phyloP scores from a whole-genome alignment of 2,113 vertebrate species.

The Pluvialis apricaria region DNA sequence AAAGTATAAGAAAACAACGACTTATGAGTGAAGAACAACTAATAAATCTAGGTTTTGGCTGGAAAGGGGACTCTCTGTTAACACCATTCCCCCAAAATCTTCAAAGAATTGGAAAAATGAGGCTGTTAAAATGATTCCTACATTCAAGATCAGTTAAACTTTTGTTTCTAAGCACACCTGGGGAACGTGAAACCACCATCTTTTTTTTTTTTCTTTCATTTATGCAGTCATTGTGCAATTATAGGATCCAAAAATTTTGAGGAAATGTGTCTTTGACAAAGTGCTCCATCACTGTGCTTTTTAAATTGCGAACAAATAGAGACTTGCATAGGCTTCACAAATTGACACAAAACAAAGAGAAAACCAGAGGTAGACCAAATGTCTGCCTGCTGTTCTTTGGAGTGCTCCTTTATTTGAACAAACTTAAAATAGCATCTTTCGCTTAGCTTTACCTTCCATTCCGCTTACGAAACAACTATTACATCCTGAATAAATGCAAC shows the following conservation, averaged over 20 bases:
- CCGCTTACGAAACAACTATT: neutral
- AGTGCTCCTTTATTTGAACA: neutral
- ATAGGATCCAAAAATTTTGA: neutral
- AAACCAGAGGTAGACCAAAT: neutral
- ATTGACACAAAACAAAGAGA: neutral
- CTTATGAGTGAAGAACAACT: neutral
- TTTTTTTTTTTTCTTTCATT: neutral
- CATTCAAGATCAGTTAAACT: neutral
- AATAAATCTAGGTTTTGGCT: neutral
- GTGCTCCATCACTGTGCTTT: neutral
- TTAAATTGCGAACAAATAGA: neutral
- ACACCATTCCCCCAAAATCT: neutral
- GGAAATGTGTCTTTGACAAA: neutral
- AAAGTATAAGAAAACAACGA: neutral
- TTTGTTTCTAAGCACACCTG: neutral
- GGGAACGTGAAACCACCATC: neutral
- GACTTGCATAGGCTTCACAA: neutral
- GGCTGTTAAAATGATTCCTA: neutral
- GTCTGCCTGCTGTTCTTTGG: neutral
- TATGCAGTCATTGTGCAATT: neutral
- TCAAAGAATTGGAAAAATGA: neutral
- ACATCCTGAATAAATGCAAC: neutral
- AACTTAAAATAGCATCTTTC: neutral
- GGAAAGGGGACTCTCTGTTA: neutral
- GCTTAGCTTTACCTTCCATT: neutral